Base-by-base conservation (phyloP, 2,113 vertebrate species). In the Heterotis niloticus region DNA sequence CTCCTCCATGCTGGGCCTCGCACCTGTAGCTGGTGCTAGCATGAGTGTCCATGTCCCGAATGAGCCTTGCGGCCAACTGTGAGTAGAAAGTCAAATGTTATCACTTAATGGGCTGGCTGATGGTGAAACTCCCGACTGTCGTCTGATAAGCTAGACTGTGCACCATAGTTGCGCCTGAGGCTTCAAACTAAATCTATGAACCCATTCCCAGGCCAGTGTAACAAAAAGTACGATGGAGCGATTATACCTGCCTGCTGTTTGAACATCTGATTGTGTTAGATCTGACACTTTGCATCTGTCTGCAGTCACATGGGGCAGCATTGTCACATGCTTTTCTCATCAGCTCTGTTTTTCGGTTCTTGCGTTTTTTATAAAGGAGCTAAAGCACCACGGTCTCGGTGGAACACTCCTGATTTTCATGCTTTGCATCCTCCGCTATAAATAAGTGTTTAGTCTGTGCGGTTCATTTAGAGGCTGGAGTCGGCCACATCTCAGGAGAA, bases 371-470 rank as follows among this genome's bases (percentile, higher is more conserved):
- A 11, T 20, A 52, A n/a, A 52, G 9, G 62, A 26, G 0, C 18
- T 14, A 11, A 12, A 16, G 18, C 13, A 26, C 4, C 5, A 3
- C 20, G 26, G 67, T 29, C 28, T 10, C 4, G 10, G 4, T 23
- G 23, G 62, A 11, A 11, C 28, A 5, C 71, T 23, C 52, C 54
- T 26, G 23, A n/a, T 13, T 10, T 64, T 44, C 44, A 64, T 34
- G 26, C n/a, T 24, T 60, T 23, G 34, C 64, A 17, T 75, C 76
- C 71, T 68, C 34, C 28, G 56, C 65, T 64, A 77, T 60, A 78
- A 77, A 77, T 70, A 76, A 51, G 26, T 76, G 56, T 84, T 81
- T 72, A 76, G 65, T 79, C 29, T 79, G 68, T 29, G 70, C 54
- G 52, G 57, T 65, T 44, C 77, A 67, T 79, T 52, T 74, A 23